Evolutionary conservation across 2,113 vertebrate genomes (phyloP), one percentile per base, ranked within the genome.

Genomic region (Chaetops frenatus): DNA sequence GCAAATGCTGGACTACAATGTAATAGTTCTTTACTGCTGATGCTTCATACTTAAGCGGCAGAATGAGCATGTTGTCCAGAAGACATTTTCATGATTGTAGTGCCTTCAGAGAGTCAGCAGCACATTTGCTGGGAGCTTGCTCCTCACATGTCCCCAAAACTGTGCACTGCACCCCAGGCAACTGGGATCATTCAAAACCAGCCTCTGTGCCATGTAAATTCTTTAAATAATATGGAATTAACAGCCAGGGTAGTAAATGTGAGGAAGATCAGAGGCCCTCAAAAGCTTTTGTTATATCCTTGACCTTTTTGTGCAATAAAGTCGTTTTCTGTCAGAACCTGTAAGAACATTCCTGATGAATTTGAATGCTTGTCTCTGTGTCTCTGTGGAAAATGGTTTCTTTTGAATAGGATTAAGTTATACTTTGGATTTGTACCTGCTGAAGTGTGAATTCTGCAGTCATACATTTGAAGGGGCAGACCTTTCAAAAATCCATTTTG

Each of bases 211-310:
- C 20, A 91, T 81, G 72, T 81, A 88, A 96, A 84, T 35, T 76
- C 81, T 95, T 70, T 57, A 82, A 94, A 81, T 80, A 86, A 51
- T 74, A 88, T 53, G 95, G 95, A 97, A 97, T 96, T 96, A 97
- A 94, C 74, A 94, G 93, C 67, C 61, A 74, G 86, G 94, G 38
- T 14, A 92, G 84, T 76, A 97, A 96, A 96, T 80, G 87, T 91
- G 79, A 88, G 60, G 42, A 91, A 92, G 86, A 97, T 91, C 86
- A 81, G 86, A 86, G 56, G 71, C 71, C 35, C 60, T 51, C 33
- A 50, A 36, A 81, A 85, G 60, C 72, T 94, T 95, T 91, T 95
- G 65, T 88, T 96, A 58, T 60, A 65, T 40, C 62, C 31, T 58
- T 97, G 71, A 40, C 76, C n/a, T 94, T 95, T 80, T 78, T 53